Evolutionary conservation across 2,797 vertebrate genomes (phyloP).

Genomic region (Carduelis carduelis): DNA sequence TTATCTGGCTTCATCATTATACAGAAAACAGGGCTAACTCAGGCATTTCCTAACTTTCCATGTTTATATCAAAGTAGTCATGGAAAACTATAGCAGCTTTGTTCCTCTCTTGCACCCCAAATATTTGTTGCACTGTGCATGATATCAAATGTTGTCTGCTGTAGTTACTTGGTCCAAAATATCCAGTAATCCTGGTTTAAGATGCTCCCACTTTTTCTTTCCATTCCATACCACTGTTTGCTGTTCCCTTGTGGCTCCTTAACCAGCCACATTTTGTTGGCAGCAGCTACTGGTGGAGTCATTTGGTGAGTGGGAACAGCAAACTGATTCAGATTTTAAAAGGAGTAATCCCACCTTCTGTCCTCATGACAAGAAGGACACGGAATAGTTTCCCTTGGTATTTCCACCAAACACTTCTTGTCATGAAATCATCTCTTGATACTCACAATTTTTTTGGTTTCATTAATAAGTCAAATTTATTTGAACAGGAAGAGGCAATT

Average conservation of each 20-base stretch:
- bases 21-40: not conserved
- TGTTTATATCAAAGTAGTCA: not conserved
- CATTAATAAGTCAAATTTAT: not conserved
- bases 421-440: not conserved
- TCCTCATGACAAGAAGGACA: not conserved
- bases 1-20: constrained; percentile 2
- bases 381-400: not conserved
- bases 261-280: not conserved
- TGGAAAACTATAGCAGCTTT: not conserved
- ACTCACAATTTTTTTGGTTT: fast-evolving
- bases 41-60: not conserved
- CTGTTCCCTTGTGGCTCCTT: not conserved
- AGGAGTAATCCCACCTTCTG: not conserved
- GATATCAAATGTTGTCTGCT: not conserved
- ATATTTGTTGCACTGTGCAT: not conserved
- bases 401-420: not conserved
- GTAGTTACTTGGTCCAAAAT: not conserved
- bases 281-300: not conserved
- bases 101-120: not conserved
- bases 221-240: not conserved
- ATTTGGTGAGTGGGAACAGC: not conserved
- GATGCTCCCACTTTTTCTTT: not conserved
- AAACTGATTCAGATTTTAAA: not conserved
- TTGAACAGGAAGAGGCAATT: not conserved
- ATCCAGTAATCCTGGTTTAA: not conserved